A percentile compares a stretch with the other conserved stretches of the same genome.
These are phyloP conservation scores for Drosophila albomicans DNA, from an alignment of 1,140 invertebrate species.

Conservation along the genomic window DNA sequence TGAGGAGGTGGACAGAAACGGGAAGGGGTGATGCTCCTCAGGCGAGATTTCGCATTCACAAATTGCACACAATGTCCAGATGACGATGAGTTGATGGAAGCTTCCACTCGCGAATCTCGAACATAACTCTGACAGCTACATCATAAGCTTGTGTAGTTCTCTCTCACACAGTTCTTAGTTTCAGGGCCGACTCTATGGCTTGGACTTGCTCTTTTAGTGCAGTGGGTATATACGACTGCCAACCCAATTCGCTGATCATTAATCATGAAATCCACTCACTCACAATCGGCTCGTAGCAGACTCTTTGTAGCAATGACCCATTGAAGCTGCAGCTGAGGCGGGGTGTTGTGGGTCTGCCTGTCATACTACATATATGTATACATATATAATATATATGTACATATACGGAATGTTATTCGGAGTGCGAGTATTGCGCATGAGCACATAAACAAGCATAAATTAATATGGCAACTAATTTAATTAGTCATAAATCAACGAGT, in stretches of 20 bases:
- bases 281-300: not conserved
- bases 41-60: constrained; percentile 34
- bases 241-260: constrained; percentile 72
- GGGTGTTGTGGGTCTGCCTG: not conserved
- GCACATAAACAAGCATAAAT: constrained; percentile 71
- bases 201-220: not conserved
- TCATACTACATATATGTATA: too few species aligned
- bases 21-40: not conserved
- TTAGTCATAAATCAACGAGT: constrained; percentile 82
- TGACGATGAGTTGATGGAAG: constrained; percentile 70
- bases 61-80: constrained; percentile 36
- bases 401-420: not conserved
- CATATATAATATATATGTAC: too few species aligned
- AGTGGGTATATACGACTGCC: constrained; percentile 11
- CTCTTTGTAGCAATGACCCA: constrained; percentile 68
- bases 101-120: constrained; percentile 64
- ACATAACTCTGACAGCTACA: constrained; percentile 63
- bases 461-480: constrained; percentile 76
- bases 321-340: constrained; percentile 28
- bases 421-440: constrained; percentile 57
- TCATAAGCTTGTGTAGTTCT: constrained; percentile 28
- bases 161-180: constrained; percentile 50
- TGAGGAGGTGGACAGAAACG: not conserved
- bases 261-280: constrained; percentile 65
- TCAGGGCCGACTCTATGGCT: constrained; percentile 36